Conservation (phyloP, 2,888 invertebrate genomes). For the Drosophila phalerata region DNA sequence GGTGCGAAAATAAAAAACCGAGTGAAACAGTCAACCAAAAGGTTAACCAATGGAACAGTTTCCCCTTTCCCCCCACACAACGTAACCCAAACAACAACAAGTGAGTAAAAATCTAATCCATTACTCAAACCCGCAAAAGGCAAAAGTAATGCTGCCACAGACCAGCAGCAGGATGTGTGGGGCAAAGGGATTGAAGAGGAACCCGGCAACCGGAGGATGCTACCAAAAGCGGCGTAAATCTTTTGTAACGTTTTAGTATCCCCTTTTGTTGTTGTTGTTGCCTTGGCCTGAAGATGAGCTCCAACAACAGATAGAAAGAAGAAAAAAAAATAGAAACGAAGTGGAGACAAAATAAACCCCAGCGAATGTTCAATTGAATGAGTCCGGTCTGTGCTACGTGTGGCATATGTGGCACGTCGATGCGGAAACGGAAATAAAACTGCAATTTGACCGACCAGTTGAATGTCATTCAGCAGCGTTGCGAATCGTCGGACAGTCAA, state of each 20-base stretch:
- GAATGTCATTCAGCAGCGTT: slow-evolving; percentile 71
- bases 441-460: slow-evolving; percentile 74
- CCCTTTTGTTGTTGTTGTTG: slow-evolving; percentile 43
- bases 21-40: slow-evolving; percentile 27
- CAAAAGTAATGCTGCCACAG: slow-evolving; percentile 64
- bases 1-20: slow-evolving; percentile 35
- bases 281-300: slow-evolving; percentile 46
- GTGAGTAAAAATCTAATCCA: slow-evolving; percentile 79
- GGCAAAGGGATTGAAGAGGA: slow-evolving; percentile 6
- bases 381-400: slow-evolving; percentile 26
- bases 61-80: background rate
- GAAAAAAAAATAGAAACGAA: background rate
- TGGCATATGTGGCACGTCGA: slow-evolving; percentile 62
- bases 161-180: background rate
- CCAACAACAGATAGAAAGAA: slow-evolving; percentile 9
- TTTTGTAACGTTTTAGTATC: slow-evolving; percentile 73
- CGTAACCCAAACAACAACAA: slow-evolving; percentile 62
- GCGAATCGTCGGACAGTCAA: slow-evolving; percentile 54
- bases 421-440: slow-evolving; percentile 73
- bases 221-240: slow-evolving; percentile 70
- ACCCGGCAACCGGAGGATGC: slow-evolving; percentile 6
- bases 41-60: slow-evolving; percentile 26
- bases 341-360: background rate
- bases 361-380: slow-evolving; percentile 57
- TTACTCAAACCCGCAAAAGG: slow-evolving; percentile 76